These are phyloP conservation scores for Sturmia bella DNA, from an alignment of 2,888 invertebrate species.

Conservation along the genomic window DNA sequence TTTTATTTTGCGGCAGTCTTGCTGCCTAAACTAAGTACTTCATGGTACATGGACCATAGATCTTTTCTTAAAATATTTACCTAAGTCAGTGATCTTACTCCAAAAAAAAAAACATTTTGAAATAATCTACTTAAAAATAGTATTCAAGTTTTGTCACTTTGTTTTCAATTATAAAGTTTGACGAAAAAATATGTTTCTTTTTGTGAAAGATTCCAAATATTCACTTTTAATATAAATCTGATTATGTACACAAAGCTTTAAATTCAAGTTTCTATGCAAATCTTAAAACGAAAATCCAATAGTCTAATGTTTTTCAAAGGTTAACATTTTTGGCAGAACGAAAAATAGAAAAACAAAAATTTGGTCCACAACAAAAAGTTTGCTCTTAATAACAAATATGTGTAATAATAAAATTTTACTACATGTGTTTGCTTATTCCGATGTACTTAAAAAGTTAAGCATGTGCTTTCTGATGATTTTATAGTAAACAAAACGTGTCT, in stretches of 20 bases:
- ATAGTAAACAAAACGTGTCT: conserved; percentile 53
- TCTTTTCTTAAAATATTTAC: too few relatives aligned
- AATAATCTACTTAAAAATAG: too few relatives aligned
- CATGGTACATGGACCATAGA: too few relatives aligned
- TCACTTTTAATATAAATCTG: not conserved
- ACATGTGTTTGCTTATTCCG: not conserved
- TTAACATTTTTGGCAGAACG: not conserved
- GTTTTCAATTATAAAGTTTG: too few relatives aligned
- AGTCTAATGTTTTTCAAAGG: not conserved
- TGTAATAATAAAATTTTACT: not conserved
- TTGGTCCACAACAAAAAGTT: not conserved
- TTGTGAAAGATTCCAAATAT: too few relatives aligned
- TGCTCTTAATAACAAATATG: not conserved
- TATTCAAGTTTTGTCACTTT: too few relatives aligned
- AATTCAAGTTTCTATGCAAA: too few relatives aligned
- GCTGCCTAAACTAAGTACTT: too few relatives aligned
- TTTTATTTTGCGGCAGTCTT: too few relatives aligned
- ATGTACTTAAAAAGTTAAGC: not conserved
- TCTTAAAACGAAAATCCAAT: not conserved
- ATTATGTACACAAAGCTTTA: not conserved
- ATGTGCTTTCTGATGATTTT: conserved; percentile 38
- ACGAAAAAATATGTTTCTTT: too few relatives aligned
- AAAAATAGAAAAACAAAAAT: not conserved
- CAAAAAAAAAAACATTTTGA: too few relatives aligned
- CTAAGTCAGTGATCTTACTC: too few relatives aligned